Base-by-base conservation (phyloP, 1,140 invertebrate species). In the Drosophila nannoptera region DNA sequence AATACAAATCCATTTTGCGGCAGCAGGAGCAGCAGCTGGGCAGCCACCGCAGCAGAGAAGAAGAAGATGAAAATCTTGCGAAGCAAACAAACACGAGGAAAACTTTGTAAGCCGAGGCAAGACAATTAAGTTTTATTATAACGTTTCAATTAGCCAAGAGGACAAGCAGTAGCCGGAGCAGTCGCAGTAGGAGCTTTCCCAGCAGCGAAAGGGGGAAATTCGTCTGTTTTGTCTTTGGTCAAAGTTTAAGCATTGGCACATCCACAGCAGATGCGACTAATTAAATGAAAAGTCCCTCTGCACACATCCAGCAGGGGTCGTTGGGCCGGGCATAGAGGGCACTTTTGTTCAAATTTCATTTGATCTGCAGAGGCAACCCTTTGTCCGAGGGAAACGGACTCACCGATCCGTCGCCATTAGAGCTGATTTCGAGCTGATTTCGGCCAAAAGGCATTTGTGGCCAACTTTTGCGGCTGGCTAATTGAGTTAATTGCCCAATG, bases 81-180 rank as follows among this genome's bases (percentile, higher is more conserved):
- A n/a, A 55, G 14, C 43, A 69, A 50, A 50, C 54, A 66, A 31
- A 59, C 33, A 55, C 14, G 60, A 32, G 46, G 38, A 5, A 46
- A 49, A 68, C 67, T 58, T 69, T 52, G 61, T 68, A 78, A 69
- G 64, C 71, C 70, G 38, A 82, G 60, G 63, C 48, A 48, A 54
- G 52, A 86, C 78, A 84, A 81, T 84, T 74, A 66, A 69, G 70
- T 77, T 86, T 71, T 64, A 69, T 49, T 69, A 42, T 75, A 66
- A 63, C 65, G 70, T 74, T 86, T 86, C 81, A 81, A 86, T 84
- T 84, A 86, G 76, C 73, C 56, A 46, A 29, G 64, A 75, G 50
- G 75, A 73, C 58, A 73, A 62, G n/a, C 58, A 43, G 53, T 52
- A 63, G 62, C n/a, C 32, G 46, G 16, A 67, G 33, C 56, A 65